These are phyloP conservation scores for Callaeas wilsoni DNA, from an alignment of 2,113 vertebrate species.

Conservation along the genomic window DNA sequence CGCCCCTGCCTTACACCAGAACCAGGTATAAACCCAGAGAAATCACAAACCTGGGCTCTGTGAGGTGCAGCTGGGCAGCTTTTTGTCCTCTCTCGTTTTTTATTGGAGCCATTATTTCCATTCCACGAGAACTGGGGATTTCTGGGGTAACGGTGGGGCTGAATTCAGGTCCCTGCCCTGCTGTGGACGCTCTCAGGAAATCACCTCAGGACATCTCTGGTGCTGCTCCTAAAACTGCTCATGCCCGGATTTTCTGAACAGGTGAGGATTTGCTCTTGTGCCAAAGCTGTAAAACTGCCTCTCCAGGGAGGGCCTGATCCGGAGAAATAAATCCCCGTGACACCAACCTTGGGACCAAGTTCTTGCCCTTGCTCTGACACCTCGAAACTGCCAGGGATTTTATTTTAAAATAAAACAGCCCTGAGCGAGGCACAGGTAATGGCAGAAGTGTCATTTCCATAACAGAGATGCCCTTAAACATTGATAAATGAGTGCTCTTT, in stretches of 20 bases:
- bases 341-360: neutral
- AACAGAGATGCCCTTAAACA: neutral
- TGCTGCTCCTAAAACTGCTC: neutral
- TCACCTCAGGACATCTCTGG: neutral
- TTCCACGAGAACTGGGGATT: neutral
- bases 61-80: neutral
- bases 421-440: neutral
- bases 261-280: no score
- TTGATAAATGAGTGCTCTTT: neutral
- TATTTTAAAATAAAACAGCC: neutral
- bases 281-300: neutral
- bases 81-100: neutral
- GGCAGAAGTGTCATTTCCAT: neutral
- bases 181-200: neutral
- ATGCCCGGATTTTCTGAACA: neutral
- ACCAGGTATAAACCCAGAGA: fast-evolving
- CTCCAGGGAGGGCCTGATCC: neutral
- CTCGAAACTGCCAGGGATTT: neutral
- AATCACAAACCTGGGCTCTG: neutral
- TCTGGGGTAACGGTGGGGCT: neutral
- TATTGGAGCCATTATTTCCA: neutral
- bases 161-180: neutral
- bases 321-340: neutral
- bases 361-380: neutral
- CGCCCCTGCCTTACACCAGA: neutral